Evolutionary conservation across 2,797 vertebrate genomes (phyloP).

Genomic region (Aplochiton taeniatus): DNA sequence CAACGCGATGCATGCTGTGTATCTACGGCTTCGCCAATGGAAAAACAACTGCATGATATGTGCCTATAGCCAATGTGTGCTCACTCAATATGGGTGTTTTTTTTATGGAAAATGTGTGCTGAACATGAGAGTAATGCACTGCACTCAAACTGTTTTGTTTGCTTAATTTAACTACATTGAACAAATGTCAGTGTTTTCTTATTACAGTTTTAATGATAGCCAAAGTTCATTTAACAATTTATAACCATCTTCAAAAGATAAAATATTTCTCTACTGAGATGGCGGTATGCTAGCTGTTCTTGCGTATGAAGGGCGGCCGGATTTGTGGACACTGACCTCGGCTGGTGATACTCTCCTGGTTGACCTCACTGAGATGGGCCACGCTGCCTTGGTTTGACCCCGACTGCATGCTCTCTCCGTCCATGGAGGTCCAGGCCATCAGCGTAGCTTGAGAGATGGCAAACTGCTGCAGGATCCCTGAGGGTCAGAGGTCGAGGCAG

Average conservation of each 20-base stretch:
- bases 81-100: no score
- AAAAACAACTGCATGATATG: constrained; percentile 8
- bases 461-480: constrained; percentile 96
- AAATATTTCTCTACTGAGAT: neutral
- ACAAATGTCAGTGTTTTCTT: no score
- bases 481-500: constrained; percentile 33
- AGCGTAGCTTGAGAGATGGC: constrained; percentile 97
- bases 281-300: constrained; percentile 1
- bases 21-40: constrained; percentile 15
- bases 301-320: neutral
- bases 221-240: no score
- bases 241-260: neutral
- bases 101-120: no score
- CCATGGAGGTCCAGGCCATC: constrained; percentile 96
- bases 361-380: constrained; percentile 87
- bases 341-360: constrained; percentile 90
- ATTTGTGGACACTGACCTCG: constrained; percentile 67
- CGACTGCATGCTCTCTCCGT: constrained; percentile 92
- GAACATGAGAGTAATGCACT: no score
- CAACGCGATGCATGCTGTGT: constrained; percentile 40
- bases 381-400: constrained; percentile 93
- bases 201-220: no score
- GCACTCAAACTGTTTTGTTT: no score
- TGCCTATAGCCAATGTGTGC: no score
- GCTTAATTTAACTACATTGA: no score